Evolutionary conservation across 2,888 invertebrate species (phyloP), one percentile per base, ranked within the genome.

Genomic region (Pseudolycoriella hygida): DNA sequence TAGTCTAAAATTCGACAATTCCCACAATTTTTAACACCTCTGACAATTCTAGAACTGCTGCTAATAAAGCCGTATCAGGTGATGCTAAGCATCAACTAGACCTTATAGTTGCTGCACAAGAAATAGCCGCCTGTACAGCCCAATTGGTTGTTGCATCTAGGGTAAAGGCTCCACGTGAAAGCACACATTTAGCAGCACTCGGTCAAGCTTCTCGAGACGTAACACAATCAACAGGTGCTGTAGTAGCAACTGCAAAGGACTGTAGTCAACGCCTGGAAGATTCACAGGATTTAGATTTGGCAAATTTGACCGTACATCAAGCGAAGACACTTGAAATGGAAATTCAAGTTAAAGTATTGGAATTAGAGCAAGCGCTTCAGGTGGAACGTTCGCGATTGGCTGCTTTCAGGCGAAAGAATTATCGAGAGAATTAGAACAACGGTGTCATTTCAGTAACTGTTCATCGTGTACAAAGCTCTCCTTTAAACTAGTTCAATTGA

Each of bases 271-370:
- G 87, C 49, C 76, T 90, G 37, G 83, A 89, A 56, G 90, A 93
- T 57, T 74, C 71, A 81, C 92, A 88, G 57, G 83, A 90, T 45
- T 70, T 93, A 53, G 96, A 98, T 67, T 81, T 96, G 55, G 78
- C 84, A 2, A 80, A 86, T 52, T 65, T 98, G 50, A 82, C 87
- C 38, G 72, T 96, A 50, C 96, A 96, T 61, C 92, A 93, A 61
- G 88, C 94, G 2, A 94, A 98, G 59, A 78, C 87, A 32, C 70
- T 89, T 54, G 97, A 98, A 71, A 96, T 99, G 89, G 96, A 98
- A 66, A 82, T 90, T 52, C 94, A 94, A 67, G 92, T 96, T 39
- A 78, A 86, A 56, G 86, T 96, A 48, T 69, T 98, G 52, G 92
- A 96, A 67, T 69, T 96, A 53, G 96, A 98, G 63, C 83, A 82